phyloP scores from a whole-genome alignment of 2,113 vertebrate species.

The Saccopteryx bilineata region DNA sequence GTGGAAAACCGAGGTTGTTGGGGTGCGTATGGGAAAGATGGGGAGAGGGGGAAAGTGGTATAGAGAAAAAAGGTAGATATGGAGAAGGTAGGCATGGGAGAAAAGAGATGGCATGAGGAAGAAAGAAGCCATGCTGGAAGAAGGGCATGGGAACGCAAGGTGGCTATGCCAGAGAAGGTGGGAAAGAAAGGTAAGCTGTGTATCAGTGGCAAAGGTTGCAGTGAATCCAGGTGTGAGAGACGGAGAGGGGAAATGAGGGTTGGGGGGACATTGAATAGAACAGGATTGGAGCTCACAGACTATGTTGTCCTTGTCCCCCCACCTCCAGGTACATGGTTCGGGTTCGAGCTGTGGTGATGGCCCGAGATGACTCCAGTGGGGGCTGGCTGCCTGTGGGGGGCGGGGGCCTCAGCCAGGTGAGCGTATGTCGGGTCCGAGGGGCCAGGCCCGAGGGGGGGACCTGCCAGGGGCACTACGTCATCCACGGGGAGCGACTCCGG shows the following conservation, averaged over 20 bases:
- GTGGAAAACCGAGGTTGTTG: conserved; percentile 14
- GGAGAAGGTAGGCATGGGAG: background rate
- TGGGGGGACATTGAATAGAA: background rate
- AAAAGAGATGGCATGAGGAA: background rate
- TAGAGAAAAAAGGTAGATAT: background rate
- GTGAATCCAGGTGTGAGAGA: background rate
- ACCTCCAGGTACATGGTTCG: conserved; percentile 90
- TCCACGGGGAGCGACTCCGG: conserved; percentile 94
- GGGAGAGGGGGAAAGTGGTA: background rate
- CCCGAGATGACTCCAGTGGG: conserved; percentile 96
- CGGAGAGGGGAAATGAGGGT: background rate
- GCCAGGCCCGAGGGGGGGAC: conserved; percentile 89
- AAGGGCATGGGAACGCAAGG: background rate
- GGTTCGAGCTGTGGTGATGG: conserved; percentile 97
- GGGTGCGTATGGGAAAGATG: background rate
- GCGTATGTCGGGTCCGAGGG: conserved; percentile 92
- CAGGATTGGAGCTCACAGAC: conserved; percentile 32
- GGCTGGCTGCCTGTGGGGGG: conserved; percentile 96
- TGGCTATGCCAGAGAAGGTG: background rate
- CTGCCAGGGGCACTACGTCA: conserved; percentile 92
- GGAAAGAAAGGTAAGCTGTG: background rate
- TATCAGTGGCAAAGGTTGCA: background rate
- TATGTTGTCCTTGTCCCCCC: conserved; percentile 29
- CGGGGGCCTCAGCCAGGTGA: conserved; percentile 95
- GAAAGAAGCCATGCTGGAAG: background rate